phyloP scores from a whole-genome alignment of 2,113 vertebrate species.

The Saguinus midas region DNA sequence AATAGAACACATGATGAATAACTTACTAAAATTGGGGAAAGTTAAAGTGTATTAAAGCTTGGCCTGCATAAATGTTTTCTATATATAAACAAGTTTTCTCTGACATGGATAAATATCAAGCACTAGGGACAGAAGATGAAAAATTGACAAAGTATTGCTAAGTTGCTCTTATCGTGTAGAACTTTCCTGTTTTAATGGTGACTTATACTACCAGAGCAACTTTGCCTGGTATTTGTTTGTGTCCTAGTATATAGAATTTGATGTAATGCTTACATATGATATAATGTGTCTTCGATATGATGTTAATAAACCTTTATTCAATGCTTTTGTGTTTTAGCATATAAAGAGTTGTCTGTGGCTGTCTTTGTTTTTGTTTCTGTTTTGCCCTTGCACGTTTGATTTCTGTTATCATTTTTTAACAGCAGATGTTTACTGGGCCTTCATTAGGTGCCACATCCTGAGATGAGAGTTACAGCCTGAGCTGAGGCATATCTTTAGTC shows the following conservation, averaged over 20 bases:
- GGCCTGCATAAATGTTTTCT: neutral
- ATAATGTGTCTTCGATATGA: neutral
- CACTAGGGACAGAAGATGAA: neutral
- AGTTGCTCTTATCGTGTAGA: neutral
- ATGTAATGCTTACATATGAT: neutral
- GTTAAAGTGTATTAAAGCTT: neutral
- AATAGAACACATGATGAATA: neutral
- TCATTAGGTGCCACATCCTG: neutral
- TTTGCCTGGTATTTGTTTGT: neutral
- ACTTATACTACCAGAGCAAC: neutral
- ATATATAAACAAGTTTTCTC: neutral
- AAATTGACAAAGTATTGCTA: neutral
- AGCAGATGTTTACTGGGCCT: neutral
- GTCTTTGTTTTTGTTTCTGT: neutral
- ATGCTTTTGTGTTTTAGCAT: neutral
- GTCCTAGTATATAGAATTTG: neutral
- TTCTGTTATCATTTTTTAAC: neutral
- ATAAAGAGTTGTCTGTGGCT: neutral
- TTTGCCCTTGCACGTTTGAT: neutral
- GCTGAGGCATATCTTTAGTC: neutral
- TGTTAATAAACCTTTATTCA: slow-evolving; percentile 54
- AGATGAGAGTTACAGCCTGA: neutral
- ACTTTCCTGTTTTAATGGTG: neutral
- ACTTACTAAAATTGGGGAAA: neutral
- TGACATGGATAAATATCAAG: neutral